Percentiles rank a stretch among this genome's conserved stretches.
These are phyloP conservation scores for Nasonia longicornis DNA, from an alignment of 1,140 invertebrate genomes.

Conservation along the genomic window DNA sequence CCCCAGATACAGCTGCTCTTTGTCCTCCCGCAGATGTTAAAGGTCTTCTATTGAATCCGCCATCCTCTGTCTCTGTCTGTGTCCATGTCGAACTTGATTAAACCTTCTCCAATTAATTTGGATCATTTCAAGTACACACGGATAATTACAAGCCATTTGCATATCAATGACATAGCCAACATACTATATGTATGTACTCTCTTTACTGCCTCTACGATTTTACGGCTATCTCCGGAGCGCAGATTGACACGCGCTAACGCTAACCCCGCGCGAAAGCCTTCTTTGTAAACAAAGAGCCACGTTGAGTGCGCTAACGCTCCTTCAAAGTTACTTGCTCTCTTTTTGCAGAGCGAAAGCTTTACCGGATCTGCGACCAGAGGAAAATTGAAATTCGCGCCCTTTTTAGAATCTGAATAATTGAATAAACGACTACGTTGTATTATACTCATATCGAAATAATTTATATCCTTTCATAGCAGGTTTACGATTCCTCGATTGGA, in stretches of 20 bases:
- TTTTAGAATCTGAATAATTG: background rate
- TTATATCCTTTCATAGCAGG: background rate
- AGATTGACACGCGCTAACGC: background rate
- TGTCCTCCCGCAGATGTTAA: too few species aligned
- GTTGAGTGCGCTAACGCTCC: background rate
- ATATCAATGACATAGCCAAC: too few species aligned
- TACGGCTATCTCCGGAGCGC: background rate
- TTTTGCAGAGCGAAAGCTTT: background rate
- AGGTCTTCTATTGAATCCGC: too few species aligned
- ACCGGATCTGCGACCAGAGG: background rate
- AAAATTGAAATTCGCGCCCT: background rate
- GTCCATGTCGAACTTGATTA: too few species aligned
- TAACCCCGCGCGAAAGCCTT: slow-evolving; percentile 8
- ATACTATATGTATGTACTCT: too few species aligned
- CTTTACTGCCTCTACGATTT: too few species aligned
- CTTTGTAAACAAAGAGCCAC: slow-evolving; percentile 20
- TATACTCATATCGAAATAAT: too few species aligned
- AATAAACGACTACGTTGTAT: too few species aligned
- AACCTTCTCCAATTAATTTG: background rate
- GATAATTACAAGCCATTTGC: too few species aligned
- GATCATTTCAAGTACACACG: too few species aligned
- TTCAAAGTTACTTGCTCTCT: background rate
- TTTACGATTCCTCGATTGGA: slow-evolving; percentile 27
- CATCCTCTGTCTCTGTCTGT: too few species aligned
- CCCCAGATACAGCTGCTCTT: background rate